Base-by-base conservation (phyloP, 2,888 invertebrate genomes). In the Drosophila engyochracea region DNA sequence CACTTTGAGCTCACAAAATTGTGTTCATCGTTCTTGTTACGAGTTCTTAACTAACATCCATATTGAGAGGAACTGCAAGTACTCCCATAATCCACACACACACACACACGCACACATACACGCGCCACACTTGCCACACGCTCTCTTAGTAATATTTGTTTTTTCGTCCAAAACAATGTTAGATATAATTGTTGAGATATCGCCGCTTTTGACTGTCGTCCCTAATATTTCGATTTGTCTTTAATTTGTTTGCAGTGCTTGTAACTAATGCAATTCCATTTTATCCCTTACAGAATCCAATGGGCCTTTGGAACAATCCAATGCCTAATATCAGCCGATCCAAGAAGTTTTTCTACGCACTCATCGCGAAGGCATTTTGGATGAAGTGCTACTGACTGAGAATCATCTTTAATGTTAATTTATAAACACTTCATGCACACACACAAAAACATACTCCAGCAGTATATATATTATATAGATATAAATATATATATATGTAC, bases 321-420 rank as follows among this genome's bases (percentile, higher is more conserved):
- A 33, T 68, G 82, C 75, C 77, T 83, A 82, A 88, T 78, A 80
- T 71, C 80, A 74, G 51, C 66, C 79, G 60, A 88, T 88, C 61
- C 70, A 73, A 31, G 78, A 82, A 64, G 73, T 79, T 73, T 70
- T 81, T 57, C 57, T 68, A 73, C 74, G 68, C 58, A 67, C 76
- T 64, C 76, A 75, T 35, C 71, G 74, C 71, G 75, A 72, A 30
- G 62, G 65, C 33, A 37, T 71, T 51, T 71, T 73, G 82, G 75
- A 52, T 70, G 79, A 84, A 64, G 70, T 79, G 65, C 74, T 76
- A 81, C 77, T 81, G 88, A 88, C 88, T 90, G 88, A 88, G 73
- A 83, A 86, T 82, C 85, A 88, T 88, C 89, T 85, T 61, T 83
- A 85, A 79, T 71, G 25, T 59, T 68, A 65, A 71, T 77, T 61